Conservation (phyloP, 2,888 invertebrate genomes). For the Pseudanteris insignis region DNA sequence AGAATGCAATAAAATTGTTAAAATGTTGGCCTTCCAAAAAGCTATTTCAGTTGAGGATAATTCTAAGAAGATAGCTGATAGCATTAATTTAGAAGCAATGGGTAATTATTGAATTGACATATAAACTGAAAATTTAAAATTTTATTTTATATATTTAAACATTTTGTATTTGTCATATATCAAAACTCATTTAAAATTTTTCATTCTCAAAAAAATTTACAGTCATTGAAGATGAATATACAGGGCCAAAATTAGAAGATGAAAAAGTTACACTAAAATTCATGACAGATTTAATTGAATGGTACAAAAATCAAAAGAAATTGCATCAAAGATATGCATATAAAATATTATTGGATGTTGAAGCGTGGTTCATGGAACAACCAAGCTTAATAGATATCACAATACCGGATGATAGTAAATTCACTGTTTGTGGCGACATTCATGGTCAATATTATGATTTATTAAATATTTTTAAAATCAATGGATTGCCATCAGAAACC, state of each 20-base stretch:
- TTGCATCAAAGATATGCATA: constrained; percentile 97
- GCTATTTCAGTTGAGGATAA: constrained; percentile 94
- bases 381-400: constrained; percentile 90
- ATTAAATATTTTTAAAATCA: constrained; percentile 95
- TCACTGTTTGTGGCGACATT: constrained; percentile 98
- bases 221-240: constrained; percentile 96
- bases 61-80: constrained; percentile 86
- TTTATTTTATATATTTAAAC: not conserved
- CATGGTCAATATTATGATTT: constrained; percentile 99
- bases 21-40: constrained; percentile 93
- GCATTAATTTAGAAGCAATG: constrained; percentile 90
- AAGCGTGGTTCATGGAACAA: constrained; percentile 82
- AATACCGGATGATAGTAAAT: constrained; percentile 87
- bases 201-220: too few relatives aligned
- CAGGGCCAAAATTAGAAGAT: constrained; percentile 87
- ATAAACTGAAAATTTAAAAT: not conserved
- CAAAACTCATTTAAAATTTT: too few relatives aligned
- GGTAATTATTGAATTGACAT: too few relatives aligned
- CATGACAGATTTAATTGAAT: constrained; percentile 87
- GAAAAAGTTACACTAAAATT: constrained; percentile 90
- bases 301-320: constrained; percentile 90
- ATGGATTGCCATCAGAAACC: constrained; percentile 92
- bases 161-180: not conserved
- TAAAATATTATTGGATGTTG: constrained; percentile 94
- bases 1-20: constrained; percentile 96